Conservation (phyloP, 2,797 vertebrate species). For the Dendrocincla fuliginosa region DNA sequence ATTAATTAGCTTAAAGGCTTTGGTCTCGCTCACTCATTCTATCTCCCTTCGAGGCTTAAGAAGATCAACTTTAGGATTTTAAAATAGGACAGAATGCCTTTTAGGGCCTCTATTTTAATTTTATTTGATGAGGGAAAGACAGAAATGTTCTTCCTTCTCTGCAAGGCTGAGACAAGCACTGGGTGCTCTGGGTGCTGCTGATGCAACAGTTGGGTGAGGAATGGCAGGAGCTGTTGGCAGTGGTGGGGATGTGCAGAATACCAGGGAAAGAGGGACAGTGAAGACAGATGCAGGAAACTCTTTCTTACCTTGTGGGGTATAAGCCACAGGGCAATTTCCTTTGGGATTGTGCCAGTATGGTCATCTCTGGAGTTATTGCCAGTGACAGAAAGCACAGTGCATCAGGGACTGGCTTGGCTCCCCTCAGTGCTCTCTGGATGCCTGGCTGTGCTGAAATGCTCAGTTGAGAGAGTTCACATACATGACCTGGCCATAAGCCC, state of each 20-base stretch:
- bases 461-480: neutral
- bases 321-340: neutral
- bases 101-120: conserved; percentile 33
- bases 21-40: conserved; percentile 33
- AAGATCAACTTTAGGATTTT: conserved; percentile 56
- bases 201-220: neutral
- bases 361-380: neutral
- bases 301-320: neutral
- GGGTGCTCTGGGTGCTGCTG: neutral
- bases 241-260: neutral
- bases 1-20: conserved; percentile 74
- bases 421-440: neutral
- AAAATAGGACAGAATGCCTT: conserved; percentile 60
- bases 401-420: neutral
- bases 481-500: neutral
- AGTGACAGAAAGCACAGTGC: neutral
- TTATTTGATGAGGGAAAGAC: neutral
- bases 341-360: neutral
- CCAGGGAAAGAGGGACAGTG: neutral
- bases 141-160: neutral
- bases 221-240: neutral
- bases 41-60: conserved; percentile 41
- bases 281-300: neutral
- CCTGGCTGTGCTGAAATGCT: neutral
- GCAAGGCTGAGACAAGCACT: neutral